These are phyloP conservation scores for Calypte anna DNA, from an alignment of 2,113 vertebrate genomes.

Conservation along the genomic window DNA sequence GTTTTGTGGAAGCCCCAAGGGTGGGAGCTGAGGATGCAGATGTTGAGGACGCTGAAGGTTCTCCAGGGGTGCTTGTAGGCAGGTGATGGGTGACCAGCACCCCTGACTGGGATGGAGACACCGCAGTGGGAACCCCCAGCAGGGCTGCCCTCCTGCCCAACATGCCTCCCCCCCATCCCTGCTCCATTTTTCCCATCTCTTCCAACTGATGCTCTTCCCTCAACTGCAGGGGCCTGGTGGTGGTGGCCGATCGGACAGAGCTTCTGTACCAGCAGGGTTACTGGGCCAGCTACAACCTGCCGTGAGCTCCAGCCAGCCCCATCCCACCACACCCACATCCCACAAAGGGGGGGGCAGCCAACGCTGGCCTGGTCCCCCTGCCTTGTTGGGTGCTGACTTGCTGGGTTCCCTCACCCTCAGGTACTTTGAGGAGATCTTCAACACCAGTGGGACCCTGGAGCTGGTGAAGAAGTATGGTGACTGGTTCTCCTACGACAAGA, in stretches of 20 bases:
- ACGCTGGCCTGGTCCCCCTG: background rate
- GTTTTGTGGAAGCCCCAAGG: background rate
- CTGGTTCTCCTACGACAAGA: conserved; percentile 90
- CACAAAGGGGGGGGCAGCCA: fast-evolving
- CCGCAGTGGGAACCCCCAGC: fast-evolving
- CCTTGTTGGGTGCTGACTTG: fast-evolving
- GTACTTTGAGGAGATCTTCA: conserved; percentile 88
- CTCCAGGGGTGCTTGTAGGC: fast-evolving
- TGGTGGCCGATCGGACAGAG: conserved; percentile 80
- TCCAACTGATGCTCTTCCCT: background rate
- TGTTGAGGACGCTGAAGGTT: background rate
- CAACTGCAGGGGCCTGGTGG: conserved; percentile 73
- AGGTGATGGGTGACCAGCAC: background rate
- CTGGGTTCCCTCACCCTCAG: conserved; percentile 54
- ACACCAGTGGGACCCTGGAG: conserved; percentile 83
- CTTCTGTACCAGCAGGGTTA: conserved; percentile 87
- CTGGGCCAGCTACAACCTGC: conserved; percentile 97
- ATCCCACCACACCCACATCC: fast-evolving
- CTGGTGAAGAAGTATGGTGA: conserved; percentile 87
- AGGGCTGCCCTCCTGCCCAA: background rate
- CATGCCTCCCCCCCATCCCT: fast-evolving
- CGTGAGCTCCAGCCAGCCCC: conserved; percentile 75
- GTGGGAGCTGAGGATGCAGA: fast-evolving
- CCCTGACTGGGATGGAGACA: background rate
- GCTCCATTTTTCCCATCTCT: fast-evolving